phyloP scores from a whole-genome alignment of 1,140 invertebrate genomes.

The Ganaspis sp. region DNA sequence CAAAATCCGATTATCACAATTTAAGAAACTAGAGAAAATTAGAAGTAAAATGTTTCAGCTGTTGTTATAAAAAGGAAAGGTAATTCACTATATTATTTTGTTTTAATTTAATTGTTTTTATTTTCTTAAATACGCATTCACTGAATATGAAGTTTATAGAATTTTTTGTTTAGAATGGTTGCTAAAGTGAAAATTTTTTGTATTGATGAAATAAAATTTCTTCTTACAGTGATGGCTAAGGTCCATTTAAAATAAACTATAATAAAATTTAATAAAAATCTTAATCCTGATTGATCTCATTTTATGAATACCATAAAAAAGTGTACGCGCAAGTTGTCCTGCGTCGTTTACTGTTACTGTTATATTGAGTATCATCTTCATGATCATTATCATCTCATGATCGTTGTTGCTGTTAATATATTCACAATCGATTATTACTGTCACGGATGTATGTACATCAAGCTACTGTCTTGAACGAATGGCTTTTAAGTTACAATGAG shows the following conservation, averaged over 20 bases:
- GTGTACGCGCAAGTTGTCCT: slow-evolving; percentile 43
- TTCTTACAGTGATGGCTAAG: not conserved
- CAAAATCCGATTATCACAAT: no score
- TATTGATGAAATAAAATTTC: not conserved
- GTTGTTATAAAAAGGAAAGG: no score
- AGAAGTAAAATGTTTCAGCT: no score
- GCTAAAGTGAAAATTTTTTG: no score
- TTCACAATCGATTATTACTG: slow-evolving; percentile 61
- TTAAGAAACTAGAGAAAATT: no score
- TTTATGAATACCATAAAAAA: slow-evolving; percentile 46
- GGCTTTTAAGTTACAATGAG: slow-evolving; percentile 56
- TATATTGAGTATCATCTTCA: not conserved
- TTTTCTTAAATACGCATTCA: no score
- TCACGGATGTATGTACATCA: slow-evolving; percentile 49
- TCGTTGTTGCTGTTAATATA: slow-evolving; percentile 50
- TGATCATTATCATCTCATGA: slow-evolving; percentile 46
- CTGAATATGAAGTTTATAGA: no score
- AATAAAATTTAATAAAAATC: not conserved
- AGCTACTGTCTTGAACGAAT: slow-evolving; percentile 65
- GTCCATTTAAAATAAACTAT: not conserved
- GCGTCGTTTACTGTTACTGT: slow-evolving; percentile 37
- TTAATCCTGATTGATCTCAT: not conserved
- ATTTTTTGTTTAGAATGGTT: no score
- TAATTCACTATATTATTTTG: no score
- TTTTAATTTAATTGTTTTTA: no score